A percentile compares a stretch with the other conserved stretches of the same genome.
These are phyloP conservation scores for Acestrorhynchus altus DNA, from an alignment of 2,797 vertebrate species.

Conservation along the genomic window DNA sequence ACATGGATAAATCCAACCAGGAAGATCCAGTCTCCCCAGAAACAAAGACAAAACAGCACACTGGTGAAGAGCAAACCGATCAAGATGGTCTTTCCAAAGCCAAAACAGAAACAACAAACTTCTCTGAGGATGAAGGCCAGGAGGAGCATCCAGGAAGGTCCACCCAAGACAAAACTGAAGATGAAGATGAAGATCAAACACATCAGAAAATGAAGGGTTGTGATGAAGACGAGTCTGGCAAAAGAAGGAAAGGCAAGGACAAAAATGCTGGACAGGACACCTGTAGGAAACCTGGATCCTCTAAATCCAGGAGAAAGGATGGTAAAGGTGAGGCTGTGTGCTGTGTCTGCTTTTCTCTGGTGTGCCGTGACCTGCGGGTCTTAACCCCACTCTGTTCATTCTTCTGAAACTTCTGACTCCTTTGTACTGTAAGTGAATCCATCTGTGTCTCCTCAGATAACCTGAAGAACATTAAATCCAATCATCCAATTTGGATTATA, in stretches of 20 bases:
- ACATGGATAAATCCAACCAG: constrained; percentile 32
- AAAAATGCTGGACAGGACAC: constrained; percentile 64
- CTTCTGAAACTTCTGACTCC: neutral
- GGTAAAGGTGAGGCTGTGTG: constrained; percentile 74
- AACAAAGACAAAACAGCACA: constrained; percentile 14
- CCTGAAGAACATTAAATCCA: neutral
- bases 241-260: constrained; percentile 56
- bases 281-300: constrained; percentile 5
- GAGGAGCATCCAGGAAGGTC: neutral
- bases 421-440: neutral
- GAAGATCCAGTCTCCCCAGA: constrained; percentile 26
- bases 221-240: constrained; percentile 42
- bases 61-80: neutral
- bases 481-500: too few relatives aligned
- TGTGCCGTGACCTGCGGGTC: neutral
- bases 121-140: constrained; percentile 58
- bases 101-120: neutral
- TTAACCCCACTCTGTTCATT: neutral
- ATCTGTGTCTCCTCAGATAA: neutral
- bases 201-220: constrained; percentile 12
- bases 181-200: constrained; percentile 7
- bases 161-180: neutral
- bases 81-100: neutral
- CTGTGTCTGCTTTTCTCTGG: constrained; percentile 31
- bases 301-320: constrained; percentile 59